phyloP scores from a whole-genome alignment of 2,888 invertebrate genomes.

The Pediacus dermestoides region DNA sequence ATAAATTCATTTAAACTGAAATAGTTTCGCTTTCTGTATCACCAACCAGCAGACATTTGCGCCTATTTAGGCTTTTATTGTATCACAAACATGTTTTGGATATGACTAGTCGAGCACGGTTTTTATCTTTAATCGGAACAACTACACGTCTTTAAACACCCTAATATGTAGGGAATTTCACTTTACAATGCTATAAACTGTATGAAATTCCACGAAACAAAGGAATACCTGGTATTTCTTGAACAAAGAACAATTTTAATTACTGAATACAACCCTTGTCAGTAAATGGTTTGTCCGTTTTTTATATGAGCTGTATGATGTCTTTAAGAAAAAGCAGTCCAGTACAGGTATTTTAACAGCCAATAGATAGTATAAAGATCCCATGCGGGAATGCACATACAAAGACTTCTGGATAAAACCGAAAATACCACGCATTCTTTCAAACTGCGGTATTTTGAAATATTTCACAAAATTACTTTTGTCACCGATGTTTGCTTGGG shows the following conservation, averaged over 20 bases:
- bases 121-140: conserved; percentile 26
- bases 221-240: conserved; percentile 26
- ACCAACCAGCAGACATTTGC: no score
- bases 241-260: conserved; percentile 32
- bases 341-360: conserved; percentile 29
- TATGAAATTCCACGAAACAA: conserved; percentile 30
- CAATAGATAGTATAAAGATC: conserved; percentile 26
- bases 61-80: no score
- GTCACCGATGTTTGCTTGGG: no score
- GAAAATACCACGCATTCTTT: conserved; percentile 23
- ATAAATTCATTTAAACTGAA: no score
- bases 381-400: conserved; percentile 25
- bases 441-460: no score
- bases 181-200: conserved; percentile 22
- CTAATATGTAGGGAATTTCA: conserved; percentile 30
- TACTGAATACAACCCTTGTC: conserved; percentile 21
- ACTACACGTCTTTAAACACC: conserved; percentile 27
- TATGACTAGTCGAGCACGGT: conserved; percentile 22
- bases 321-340: conserved; percentile 24
- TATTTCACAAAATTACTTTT: no score
- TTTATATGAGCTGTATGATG: conserved; percentile 21
- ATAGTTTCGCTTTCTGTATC: no score
- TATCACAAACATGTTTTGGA: conserved; percentile 21
- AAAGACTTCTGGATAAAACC: conserved; percentile 19
- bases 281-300: conserved; percentile 18